Percentiles rank a stretch among this genome's conserved stretches.
Evolutionary conservation across 2,888 invertebrate species (phyloP).

Genomic region (Scrobipalpa costella): DNA sequence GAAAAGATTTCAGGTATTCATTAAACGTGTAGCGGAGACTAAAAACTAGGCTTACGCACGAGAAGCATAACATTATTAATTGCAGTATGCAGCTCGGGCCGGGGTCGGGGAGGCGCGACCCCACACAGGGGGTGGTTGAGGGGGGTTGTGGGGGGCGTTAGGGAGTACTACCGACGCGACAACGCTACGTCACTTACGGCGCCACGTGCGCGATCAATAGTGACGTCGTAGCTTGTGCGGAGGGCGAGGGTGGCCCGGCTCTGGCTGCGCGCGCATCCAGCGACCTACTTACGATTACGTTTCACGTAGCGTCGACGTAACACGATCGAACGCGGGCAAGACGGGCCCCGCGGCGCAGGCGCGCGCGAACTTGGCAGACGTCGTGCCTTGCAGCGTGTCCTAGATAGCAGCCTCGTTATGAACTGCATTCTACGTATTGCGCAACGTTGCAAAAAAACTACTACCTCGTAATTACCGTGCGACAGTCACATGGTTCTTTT

Average conservation of each 20-base stretch:
- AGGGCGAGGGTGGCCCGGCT: conserved; percentile 34
- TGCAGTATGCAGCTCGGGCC: conserved; percentile 51
- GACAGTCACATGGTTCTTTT: conserved; percentile 16
- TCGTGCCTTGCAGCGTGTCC: conserved; percentile 49
- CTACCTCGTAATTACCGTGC: conserved; percentile 21
- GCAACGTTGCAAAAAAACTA: conserved; percentile 26
- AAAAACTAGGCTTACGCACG: conserved; percentile 46
- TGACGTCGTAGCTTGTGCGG: conserved; percentile 65
- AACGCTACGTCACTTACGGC: conserved; percentile 76
- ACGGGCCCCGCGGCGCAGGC: conserved; percentile 48
- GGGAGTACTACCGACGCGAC: conserved; percentile 65
- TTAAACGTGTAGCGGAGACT: conserved; percentile 34
- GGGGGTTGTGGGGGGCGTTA: conserved; percentile 44
- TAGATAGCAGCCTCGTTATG: conserved; percentile 39
- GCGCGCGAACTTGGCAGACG: conserved; percentile 40
- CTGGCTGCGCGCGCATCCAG: conserved; percentile 67
- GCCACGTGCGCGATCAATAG: conserved; percentile 79
- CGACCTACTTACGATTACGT: conserved; percentile 78
- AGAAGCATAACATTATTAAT: conserved; percentile 44
- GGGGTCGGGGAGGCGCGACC: conserved; percentile 36
- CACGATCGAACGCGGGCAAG: conserved; percentile 62
- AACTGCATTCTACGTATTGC: conserved; percentile 28
- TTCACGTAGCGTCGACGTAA: conserved; percentile 76
- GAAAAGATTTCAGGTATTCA: conserved; percentile 33
- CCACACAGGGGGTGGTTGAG: conserved; percentile 37